phyloP scores from a whole-genome alignment of 2,888 invertebrate genomes.

The Tenthredo mesomela region DNA sequence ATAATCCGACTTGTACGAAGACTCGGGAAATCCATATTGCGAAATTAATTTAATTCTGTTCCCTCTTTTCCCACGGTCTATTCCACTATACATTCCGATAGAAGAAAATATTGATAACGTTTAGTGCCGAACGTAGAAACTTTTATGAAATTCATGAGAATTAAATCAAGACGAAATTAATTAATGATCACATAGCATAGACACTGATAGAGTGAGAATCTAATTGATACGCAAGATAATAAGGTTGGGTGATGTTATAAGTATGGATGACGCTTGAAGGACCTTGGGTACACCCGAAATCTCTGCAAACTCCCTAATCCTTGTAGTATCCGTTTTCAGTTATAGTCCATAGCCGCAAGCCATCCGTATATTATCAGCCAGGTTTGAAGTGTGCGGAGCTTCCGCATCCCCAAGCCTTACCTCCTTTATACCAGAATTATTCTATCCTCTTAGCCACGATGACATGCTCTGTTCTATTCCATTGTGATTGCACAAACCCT shows the following conservation, averaged over 20 bases:
- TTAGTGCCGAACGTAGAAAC: not conserved
- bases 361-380: slow-evolving; percentile 1
- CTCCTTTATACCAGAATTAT: slow-evolving; percentile 8
- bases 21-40: not conserved
- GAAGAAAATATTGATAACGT: not conserved
- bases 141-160: not conserved
- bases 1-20: not conserved
- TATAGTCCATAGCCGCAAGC: slow-evolving; percentile 8
- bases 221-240: not conserved
- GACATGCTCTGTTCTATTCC: slow-evolving; percentile 18
- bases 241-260: not conserved
- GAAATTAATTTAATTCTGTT: not conserved
- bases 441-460: slow-evolving; percentile 10
- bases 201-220: not conserved
- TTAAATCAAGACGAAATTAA: not conserved
- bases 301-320: slow-evolving; percentile 25
- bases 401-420: not conserved
- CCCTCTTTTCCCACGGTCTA: not conserved
- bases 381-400: not conserved
- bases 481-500: not conserved
- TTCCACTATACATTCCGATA: not conserved
- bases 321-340: slow-evolving; percentile 20
- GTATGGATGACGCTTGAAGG: not conserved
- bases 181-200: not conserved
- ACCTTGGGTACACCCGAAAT: not conserved